Percentiles rank a stretch among this genome's conserved stretches.
Conservation (phyloP, 2,888 invertebrate species). For the Ellobium chinense region DNA sequence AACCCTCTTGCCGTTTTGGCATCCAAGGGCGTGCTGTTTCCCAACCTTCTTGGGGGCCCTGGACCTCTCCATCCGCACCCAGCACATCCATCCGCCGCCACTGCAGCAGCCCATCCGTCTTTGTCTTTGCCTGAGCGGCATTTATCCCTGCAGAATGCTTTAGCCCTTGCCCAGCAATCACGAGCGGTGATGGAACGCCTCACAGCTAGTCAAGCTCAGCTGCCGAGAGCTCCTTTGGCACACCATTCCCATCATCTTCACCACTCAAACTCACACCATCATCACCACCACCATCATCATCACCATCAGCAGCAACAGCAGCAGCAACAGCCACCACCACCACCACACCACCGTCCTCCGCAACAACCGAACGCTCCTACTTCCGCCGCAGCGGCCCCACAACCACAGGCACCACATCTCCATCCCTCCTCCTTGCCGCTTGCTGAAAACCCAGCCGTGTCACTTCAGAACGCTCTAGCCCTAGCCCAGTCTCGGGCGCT, state of each 20-base stretch:
- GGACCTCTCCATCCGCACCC: neutral
- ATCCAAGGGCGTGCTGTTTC: conserved; percentile 18
- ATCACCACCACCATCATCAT: conserved; percentile 5
- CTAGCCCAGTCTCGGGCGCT: conserved; percentile 26
- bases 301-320: neutral
- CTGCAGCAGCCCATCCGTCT: neutral
- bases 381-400: neutral
- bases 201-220: conserved; percentile 5
- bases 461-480: conserved; percentile 31
- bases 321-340: neutral
- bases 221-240: neutral
- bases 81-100: neutral
- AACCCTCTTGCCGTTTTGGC: conserved; percentile 3
- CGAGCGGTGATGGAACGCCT: conserved; percentile 19
- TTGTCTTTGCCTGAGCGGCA: neutral
- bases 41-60: conserved; percentile 1
- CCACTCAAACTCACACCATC: neutral
- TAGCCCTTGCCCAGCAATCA: conserved; percentile 14
- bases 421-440: neutral
- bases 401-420: neutral
- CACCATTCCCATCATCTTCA: conserved; percentile 18
- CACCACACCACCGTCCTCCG: neutral
- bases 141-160: conserved; percentile 6
- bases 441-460: neutral
- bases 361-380: neutral